A percentile compares a stretch with the other conserved stretches of the same genome.
phyloP scores from a whole-genome alignment of 2,888 invertebrate genomes.

The Galerucella pusilla region DNA sequence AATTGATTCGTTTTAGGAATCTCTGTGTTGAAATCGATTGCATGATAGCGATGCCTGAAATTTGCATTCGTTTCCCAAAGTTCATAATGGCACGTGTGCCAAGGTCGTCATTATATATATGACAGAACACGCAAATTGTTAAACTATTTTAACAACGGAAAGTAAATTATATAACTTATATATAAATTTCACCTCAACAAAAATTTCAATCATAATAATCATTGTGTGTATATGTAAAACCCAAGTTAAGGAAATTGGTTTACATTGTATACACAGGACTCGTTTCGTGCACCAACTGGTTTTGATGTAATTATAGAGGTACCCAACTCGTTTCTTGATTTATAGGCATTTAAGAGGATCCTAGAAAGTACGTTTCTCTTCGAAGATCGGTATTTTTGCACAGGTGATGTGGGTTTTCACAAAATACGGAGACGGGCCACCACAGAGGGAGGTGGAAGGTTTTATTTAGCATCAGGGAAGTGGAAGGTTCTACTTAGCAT shows the following conservation, averaged over 20 bases:
- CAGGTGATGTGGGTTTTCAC: background rate
- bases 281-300: conserved; percentile 17
- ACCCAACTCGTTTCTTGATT: conserved; percentile 12
- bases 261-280: background rate
- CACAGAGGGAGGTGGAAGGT: too few relatives aligned
- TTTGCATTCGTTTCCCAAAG: conserved; percentile 37
- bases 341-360: conserved; percentile 9
- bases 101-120: conserved; percentile 40
- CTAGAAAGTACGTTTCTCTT: conserved; percentile 6
- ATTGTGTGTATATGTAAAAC: background rate
- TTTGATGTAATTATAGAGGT: conserved; percentile 17
- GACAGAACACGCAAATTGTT: background rate
- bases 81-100: conserved; percentile 51
- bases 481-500: too few relatives aligned
- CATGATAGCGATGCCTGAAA: conserved; percentile 23
- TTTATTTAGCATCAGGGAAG: too few relatives aligned
- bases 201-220: conserved; percentile 3
- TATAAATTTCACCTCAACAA: background rate
- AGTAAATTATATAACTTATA: background rate
- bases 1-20: conserved; percentile 16
- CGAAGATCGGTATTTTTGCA: conserved; percentile 1
- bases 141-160: background rate
- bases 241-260: conserved; percentile 15
- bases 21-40: conserved; percentile 28
- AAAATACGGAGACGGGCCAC: background rate